Evolutionary conservation across 2,888 invertebrate genomes (phyloP), one percentile per base, ranked within the genome.

Genomic region (Pyrrhosoma nymphula): DNA sequence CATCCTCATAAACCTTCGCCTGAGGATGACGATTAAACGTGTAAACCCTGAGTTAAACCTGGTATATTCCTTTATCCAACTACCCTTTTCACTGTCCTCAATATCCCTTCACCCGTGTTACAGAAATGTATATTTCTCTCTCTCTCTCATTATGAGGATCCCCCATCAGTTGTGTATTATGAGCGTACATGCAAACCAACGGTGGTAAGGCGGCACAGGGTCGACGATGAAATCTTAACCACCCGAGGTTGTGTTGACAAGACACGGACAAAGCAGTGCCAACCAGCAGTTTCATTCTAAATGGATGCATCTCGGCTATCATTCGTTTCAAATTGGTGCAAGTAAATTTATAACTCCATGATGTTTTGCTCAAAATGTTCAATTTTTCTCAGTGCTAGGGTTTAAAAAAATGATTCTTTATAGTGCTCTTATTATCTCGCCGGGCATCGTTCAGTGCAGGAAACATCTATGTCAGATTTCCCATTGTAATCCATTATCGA

Each of bases 91-190:
- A 82, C 35, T 82, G 16, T 35, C 82, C 82, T 82, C 26, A 16
- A 35, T 18, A 23, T 35, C 82, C 35, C 82, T 60, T 60, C 20
- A 69, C 47, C 93, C 39, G 55, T 82, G 82, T 93, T 93, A 69
- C 55, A 69, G n/a, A n/a, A n/a, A n/a, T n/a, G n/a, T n/a, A n/a
- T 75, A 91, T 69, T 26, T 69, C 4, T 93, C 23, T 93, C 75
- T 93, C 93, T 93, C 82, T 82, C 82, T 82, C 82, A 35, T 60
- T 69, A 69, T 69, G 69, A 93, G 26, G 93, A 75, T 93, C 69
- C 93, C 93, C 93, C 93, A 69, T 75, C 55, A 69, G 93, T 69
- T 93, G 93, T 69, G 69, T 75, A 93, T 69, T 69, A 93, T 75
- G 69, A 93, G 93, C 93, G 69, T 93, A 75, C 93, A 93, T 63